phyloP scores from a whole-genome alignment of 1,140 invertebrate genomes.

The Dolichoris vasculosae region DNA sequence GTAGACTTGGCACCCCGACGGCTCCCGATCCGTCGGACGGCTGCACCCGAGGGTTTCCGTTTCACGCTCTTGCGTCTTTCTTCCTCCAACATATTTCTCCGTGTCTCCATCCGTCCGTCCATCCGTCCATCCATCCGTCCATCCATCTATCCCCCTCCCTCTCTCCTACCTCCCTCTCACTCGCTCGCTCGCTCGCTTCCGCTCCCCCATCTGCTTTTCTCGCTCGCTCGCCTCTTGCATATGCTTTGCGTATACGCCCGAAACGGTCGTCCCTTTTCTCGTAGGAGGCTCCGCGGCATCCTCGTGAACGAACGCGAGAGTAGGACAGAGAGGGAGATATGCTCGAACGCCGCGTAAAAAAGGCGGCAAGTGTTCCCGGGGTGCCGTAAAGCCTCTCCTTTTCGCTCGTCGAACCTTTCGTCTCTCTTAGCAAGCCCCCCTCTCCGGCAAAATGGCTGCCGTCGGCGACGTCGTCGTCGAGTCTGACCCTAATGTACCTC shows the following conservation, averaged over 20 bases:
- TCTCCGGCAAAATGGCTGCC: conserved; percentile 47
- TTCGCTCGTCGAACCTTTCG: background rate
- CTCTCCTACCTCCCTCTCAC: too few species aligned
- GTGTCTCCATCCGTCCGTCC: background rate
- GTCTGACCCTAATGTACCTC: conserved; percentile 1
- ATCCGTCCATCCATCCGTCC: background rate
- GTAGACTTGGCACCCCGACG: background rate
- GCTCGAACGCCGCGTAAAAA: conserved; percentile 2
- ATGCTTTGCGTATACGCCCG: background rate
- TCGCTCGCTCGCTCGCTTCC: background rate
- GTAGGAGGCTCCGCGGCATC: background rate
- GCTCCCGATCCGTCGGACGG: background rate
- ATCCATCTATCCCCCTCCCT: too few species aligned
- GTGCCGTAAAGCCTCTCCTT: background rate
- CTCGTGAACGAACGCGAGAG: background rate
- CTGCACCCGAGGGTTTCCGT: background rate
- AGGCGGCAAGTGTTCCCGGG: conserved; percentile 44
- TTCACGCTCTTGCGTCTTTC: background rate
- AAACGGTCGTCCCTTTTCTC: background rate
- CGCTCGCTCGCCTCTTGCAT: background rate
- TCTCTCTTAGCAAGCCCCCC: background rate
- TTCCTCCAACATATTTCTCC: background rate
- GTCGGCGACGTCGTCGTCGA: conserved; percentile 35
- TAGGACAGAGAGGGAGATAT: background rate
- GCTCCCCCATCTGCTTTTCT: too few species aligned